Percentiles rank a stretch among this genome's conserved stretches.
phyloP scores from a whole-genome alignment of 2,797 vertebrate species.

The Bovichtus variegatus region DNA sequence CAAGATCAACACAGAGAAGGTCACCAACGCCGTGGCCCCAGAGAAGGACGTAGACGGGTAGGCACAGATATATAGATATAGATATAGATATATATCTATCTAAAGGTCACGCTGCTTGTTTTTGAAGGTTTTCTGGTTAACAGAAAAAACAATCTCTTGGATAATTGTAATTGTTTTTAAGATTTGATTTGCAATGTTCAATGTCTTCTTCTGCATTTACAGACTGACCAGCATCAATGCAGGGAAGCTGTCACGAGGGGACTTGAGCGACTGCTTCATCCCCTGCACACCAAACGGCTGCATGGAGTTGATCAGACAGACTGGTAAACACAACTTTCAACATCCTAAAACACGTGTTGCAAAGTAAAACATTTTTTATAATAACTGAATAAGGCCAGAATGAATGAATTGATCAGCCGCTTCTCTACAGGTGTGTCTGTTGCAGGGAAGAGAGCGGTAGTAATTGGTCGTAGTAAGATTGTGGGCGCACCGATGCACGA shows the following conservation, averaged over 20 bases:
- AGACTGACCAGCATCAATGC: constrained; percentile 96
- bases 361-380: neutral
- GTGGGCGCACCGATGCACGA: constrained; percentile 98
- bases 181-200: neutral
- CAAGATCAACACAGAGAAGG: constrained; percentile 90
- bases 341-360: neutral
- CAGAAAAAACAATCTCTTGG: neutral
- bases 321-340: constrained; percentile 81
- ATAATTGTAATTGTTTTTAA: neutral
- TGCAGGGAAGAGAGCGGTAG: constrained; percentile 93
- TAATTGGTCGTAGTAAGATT: constrained; percentile 97
- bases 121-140: neutral
- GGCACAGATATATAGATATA: constrained; percentile 45
- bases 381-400: neutral
- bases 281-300: constrained; percentile 98
- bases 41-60: constrained; percentile 98
- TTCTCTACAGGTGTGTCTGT: constrained; percentile 88
- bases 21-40: constrained; percentile 92
- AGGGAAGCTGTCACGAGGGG: constrained; percentile 95
- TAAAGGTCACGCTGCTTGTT: neutral
- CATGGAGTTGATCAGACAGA: constrained; percentile 95
- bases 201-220: constrained; percentile 2
- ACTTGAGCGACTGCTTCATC: constrained; percentile 94
- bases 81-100: no score
- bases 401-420: neutral